Conservation (phyloP, 1,140 invertebrate species). For the Megathymus violae region DNA sequence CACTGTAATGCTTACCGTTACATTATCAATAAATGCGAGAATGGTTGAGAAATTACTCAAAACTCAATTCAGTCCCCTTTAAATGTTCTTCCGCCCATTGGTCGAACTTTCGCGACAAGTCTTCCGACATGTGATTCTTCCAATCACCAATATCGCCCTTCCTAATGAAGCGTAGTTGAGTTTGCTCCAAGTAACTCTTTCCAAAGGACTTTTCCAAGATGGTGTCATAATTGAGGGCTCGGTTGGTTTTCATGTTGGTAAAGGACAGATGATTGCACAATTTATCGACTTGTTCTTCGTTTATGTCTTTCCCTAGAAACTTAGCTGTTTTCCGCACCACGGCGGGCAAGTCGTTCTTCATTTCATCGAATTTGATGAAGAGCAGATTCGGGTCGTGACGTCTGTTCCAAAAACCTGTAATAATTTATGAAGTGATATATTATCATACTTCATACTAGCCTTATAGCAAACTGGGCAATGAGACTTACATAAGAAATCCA, state of each 20-base stretch:
- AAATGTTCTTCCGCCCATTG: constrained; percentile 89
- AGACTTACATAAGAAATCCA: too few relatives aligned
- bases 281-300: constrained; percentile 86
- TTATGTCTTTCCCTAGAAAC: constrained; percentile 89
- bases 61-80: constrained; percentile 86
- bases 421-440: too few relatives aligned
- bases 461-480: too few relatives aligned
- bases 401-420: constrained; percentile 86
- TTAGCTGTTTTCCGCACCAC: constrained; percentile 88
- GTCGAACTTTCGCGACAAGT: constrained; percentile 89
- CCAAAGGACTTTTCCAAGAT: constrained; percentile 84
- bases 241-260: constrained; percentile 91
- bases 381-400: constrained; percentile 90
- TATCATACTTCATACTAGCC: too few relatives aligned
- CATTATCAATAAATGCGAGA: too few relatives aligned
- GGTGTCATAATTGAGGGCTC: constrained; percentile 89
- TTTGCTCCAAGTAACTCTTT: constrained; percentile 80
- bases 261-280: constrained; percentile 91
- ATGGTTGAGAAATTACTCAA: constrained; percentile 75
- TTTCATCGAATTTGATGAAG: constrained; percentile 94
- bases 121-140: constrained; percentile 91
- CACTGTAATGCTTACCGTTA: too few relatives aligned
- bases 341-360: constrained; percentile 88
- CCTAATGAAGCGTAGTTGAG: constrained; percentile 88
- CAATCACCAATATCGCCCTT: constrained; percentile 94